Base-by-base conservation (phyloP, 1,140 invertebrate genomes). In the Nephotettix cincticeps region DNA sequence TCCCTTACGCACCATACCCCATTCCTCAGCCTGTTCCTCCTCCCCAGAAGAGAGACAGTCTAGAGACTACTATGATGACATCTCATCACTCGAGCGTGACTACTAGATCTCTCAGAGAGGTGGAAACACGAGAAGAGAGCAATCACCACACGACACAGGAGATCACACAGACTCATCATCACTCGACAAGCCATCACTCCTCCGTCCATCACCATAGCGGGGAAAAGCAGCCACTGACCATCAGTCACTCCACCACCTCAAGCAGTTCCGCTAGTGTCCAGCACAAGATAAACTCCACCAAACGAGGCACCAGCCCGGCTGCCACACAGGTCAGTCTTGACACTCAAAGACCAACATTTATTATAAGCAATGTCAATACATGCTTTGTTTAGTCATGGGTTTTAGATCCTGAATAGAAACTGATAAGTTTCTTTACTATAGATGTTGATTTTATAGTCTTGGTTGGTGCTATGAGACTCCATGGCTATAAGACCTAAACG, bases 1-100 rank as follows among this genome's bases (percentile, higher is more conserved):
- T 90, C 81, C 85, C 90, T 0, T 90, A 90, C 75, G 87, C 86
- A 2, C 88, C 90, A 0, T 84, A 90, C 64, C 89, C 89, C 21
- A 90, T 87, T 76, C 87, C 87, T 4, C 88, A 91, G 75, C 88
- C 90, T 0, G 89, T 90, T 73, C 90, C 90, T 25, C 89, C 89
- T 1, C 89, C 90, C 71, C 64, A 80, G 79, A 74, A 79, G 81
- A 70, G 83, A 82, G 74, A 83, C 83, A 45, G 73, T 23, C 70
- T 77, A 21, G 86, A 90, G 69, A 87, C 88, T 0, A 89, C 88
- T 0, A 87, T 90, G 85, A 86, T 90, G 76, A 86, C 88, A 19
- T 85, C 84, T 43, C 89, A 86, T 81, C 88, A 87, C 78, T 88
- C 84, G 63, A 73, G 76, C 81, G 74, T 86, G 72, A 81, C 88